Conservation (phyloP, 2,797 vertebrate genomes). For the Molossus alvarezi region DNA sequence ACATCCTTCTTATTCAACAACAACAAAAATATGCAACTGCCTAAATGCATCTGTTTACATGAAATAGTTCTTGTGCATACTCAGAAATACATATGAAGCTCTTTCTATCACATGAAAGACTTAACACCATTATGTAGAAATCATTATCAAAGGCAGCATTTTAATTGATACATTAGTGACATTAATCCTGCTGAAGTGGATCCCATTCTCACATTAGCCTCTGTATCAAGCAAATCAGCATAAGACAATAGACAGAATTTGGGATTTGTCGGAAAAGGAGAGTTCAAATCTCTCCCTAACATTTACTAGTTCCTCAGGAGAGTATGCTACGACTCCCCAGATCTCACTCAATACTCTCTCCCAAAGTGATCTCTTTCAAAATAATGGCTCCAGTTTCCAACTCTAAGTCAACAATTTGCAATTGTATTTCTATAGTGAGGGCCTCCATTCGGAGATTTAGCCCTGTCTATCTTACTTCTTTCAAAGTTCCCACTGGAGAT, state of each 20-base stretch:
- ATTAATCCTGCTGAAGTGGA: background rate
- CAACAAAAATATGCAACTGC: background rate
- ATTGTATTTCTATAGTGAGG: background rate
- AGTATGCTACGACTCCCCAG: background rate
- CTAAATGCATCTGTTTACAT: background rate
- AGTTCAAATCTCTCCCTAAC: background rate
- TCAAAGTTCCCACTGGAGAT: background rate
- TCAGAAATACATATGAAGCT: conserved; percentile 2
- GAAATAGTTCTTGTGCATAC: background rate
- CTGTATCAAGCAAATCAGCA: conserved; percentile 28
- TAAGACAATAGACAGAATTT: background rate
- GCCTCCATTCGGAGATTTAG: background rate
- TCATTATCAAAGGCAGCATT: background rate
- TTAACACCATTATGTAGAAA: background rate
- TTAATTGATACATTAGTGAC: background rate
- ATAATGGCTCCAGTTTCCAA: background rate
- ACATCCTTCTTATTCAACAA: background rate
- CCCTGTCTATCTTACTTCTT: background rate
- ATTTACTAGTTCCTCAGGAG: background rate
- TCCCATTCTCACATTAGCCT: background rate
- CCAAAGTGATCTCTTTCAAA: background rate
- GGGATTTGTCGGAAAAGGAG: conserved; percentile 2
- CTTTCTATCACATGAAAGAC: background rate
- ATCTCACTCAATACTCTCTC: background rate
- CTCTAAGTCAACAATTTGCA: background rate